Conservation (phyloP, 2,113 vertebrate species). For the Jaculus jaculus region DNA sequence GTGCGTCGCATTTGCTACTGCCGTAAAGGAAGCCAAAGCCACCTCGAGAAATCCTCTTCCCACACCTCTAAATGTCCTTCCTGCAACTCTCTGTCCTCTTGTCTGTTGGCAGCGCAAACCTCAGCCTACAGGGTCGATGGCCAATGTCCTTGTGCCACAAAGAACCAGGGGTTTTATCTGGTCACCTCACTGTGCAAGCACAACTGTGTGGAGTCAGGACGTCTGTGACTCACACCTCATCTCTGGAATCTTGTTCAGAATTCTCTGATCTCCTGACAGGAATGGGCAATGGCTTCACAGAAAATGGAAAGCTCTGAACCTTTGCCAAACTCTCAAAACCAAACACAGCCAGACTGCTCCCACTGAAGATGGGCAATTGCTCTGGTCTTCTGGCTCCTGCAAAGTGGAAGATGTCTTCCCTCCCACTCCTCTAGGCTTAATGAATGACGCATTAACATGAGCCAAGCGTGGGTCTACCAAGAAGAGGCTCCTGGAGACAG, state of each 20-base stretch:
- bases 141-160: slow-evolving; percentile 11
- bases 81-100: neutral
- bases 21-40: neutral
- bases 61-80: neutral
- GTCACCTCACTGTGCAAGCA: slow-evolving; percentile 28
- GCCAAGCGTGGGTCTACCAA: neutral
- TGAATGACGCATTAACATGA: slow-evolving; percentile 61
- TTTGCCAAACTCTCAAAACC: slow-evolving; percentile 57
- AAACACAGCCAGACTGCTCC: slow-evolving; percentile 14
- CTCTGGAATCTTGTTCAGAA: slow-evolving; percentile 69
- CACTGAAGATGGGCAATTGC: neutral
- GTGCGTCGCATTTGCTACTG: neutral
- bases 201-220: neutral
- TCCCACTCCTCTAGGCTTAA: neutral
- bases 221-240: slow-evolving; percentile 67
- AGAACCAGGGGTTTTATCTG: slow-evolving; percentile 34
- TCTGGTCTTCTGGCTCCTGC: slow-evolving; percentile 54
- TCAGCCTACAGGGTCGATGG: neutral
- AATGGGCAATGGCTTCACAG: slow-evolving; percentile 64
- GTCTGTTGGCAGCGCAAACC: neutral
- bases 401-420: slow-evolving; percentile 43
- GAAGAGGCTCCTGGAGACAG: slow-evolving; percentile 39
- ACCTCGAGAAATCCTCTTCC: neutral
- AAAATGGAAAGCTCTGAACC: slow-evolving; percentile 64
- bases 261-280: slow-evolving; percentile 62